Base-by-base conservation (phyloP, 2,797 vertebrate genomes). In the Eulemur mongoz region DNA sequence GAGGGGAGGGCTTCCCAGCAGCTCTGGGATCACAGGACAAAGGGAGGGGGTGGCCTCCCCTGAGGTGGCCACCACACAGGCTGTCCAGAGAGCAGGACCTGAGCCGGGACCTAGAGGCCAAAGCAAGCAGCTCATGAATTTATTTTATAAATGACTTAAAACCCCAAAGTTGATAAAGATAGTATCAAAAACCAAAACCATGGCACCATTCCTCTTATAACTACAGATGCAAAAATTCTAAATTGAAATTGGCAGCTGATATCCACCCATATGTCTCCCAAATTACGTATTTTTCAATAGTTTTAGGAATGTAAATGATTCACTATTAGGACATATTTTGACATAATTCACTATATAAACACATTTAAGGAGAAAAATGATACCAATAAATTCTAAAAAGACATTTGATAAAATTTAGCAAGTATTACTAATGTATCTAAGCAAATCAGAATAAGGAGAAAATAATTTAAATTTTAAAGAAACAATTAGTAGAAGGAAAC, bases 401-500 rank as follows among this genome's bases (percentile, higher is more conserved):
- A 57, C 2, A 20, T 38, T 48, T 45, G 82, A 85, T 69, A n/a
- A 50, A 88, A 50, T 90, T 30, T 78, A 88, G 9, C 20, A 80
- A 17, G 8, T 22, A 25, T 92, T 72, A 61, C 40, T 25, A 92
- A 43, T 27, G 27, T 18, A 73, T 38, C 9, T 72, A 76, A 92
- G 32, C 40, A 88, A 52, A 43, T 84, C 13, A 89, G 75, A 65
- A 61, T 40, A 30, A 73, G 48, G 2, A 54, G 45, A 32, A 91
- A 69, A 95, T 67, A 17, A 70, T 52, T 70, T 87, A 59, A 88
- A 69, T 43, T 50, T 78, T 72, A 72, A 93, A 61, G 76, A 91
- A 27, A 85, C 5, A 70, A 54, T 73, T 95, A 50, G 5, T 67
- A 30, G 54, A 57, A 57, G 75, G 61, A 89, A 35, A 13, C 12